A percentile compares a stretch with the other conserved stretches of the same genome.
phyloP scores from a whole-genome alignment of 1,140 invertebrate species.

The Armadillidium nasatum region DNA sequence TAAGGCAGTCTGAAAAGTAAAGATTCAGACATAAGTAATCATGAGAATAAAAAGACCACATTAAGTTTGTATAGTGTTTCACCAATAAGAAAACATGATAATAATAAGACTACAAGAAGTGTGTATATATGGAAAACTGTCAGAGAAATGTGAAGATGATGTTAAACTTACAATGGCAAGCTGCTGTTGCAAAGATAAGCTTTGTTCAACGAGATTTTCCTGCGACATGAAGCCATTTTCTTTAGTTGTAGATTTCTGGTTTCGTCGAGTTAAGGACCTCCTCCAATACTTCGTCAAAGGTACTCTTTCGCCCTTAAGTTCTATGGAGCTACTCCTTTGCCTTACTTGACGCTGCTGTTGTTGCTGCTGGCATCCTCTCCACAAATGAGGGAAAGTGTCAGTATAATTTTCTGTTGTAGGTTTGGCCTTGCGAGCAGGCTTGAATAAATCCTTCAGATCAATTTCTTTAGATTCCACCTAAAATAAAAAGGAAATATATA shows the following conservation, averaged over 20 bases:
- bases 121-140: too few species aligned
- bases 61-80: too few species aligned
- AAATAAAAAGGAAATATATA: background rate
- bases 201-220: background rate
- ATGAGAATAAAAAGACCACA: too few species aligned
- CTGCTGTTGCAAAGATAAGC: background rate
- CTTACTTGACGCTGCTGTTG: background rate
- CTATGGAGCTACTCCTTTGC: background rate
- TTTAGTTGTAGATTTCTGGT: background rate
- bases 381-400: background rate
- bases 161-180: background rate
- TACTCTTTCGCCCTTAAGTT: background rate
- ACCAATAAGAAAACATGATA: background rate
- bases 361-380: background rate
- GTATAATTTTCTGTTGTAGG: background rate
- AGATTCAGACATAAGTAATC: background rate
- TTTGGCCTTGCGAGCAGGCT: background rate
- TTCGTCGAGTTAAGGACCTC: background rate
- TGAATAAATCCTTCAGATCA: background rate
- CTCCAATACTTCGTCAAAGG: background rate
- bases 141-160: too few species aligned
- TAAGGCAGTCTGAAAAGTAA: slow-evolving; percentile 69
- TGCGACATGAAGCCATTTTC: background rate
- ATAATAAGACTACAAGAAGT: too few species aligned
- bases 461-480: background rate